These are phyloP conservation scores for Mesembrinibis cayennensis DNA, from an alignment of 2,113 vertebrate species.

Conservation along the genomic window DNA sequence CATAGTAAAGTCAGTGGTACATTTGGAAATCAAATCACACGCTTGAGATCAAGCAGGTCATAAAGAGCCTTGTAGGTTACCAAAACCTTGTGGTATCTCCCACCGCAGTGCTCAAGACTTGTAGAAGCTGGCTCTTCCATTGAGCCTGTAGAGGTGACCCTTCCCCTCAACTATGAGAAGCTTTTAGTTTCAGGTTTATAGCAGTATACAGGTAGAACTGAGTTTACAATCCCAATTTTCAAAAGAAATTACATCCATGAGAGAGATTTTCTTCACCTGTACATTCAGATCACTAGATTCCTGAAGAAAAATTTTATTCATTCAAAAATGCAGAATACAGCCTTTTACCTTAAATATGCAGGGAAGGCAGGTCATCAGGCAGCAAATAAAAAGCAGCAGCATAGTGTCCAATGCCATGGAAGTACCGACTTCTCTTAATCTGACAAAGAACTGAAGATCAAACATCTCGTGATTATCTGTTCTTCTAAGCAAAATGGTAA, in stretches of 20 bases:
- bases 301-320: neutral
- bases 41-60: neutral
- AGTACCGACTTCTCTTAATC: neutral
- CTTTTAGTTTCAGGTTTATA: neutral
- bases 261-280: neutral
- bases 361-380: neutral
- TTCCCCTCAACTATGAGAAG: neutral
- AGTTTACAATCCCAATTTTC: neutral
- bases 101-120: neutral
- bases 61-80: neutral
- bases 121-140: neutral
- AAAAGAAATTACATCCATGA: neutral
- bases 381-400: neutral
- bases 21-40: neutral
- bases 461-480: neutral
- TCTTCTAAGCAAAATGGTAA: neutral
- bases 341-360: neutral
- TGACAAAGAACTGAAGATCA: slow-evolving; percentile 2
- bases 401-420: neutral
- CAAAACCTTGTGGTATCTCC: neutral
- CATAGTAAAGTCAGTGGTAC: neutral
- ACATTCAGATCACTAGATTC: neutral
- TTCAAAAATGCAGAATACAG: neutral
- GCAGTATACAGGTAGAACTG: neutral
- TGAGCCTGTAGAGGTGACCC: neutral